A percentile compares a stretch with the other conserved stretches of the same genome.
Evolutionary conservation across 1,140 invertebrate species (phyloP).

Genomic region (Hypothenemus hampei): DNA sequence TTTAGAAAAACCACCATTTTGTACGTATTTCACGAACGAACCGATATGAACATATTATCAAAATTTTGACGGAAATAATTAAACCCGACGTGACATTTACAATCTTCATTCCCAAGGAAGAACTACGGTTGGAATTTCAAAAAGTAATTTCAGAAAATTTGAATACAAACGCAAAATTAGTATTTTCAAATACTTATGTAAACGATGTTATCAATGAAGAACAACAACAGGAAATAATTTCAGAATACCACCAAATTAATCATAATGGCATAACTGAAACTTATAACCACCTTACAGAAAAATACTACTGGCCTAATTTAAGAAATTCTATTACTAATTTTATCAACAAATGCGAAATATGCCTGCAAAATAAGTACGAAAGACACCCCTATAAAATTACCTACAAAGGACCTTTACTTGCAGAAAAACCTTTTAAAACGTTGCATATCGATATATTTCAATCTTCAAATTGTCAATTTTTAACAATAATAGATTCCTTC

Average conservation of each 20-base stretch:
- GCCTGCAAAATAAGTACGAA: slow-evolving; percentile 23
- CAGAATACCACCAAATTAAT: slow-evolving; percentile 17
- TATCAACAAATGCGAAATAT: slow-evolving; percentile 25
- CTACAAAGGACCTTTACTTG: slow-evolving; percentile 18
- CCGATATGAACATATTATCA: too few relatives aligned
- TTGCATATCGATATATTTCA: slow-evolving; percentile 33
- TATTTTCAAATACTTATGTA: slow-evolving; percentile 3
- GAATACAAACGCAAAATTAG: not conserved
- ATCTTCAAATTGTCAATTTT: slow-evolving; percentile 27
- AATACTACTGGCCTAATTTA: slow-evolving; percentile 19
- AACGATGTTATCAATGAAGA: not conserved
- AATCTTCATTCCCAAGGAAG: not conserved
- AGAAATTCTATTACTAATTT: slow-evolving; percentile 2
- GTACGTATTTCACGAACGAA: not conserved
- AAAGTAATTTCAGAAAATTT: not conserved
- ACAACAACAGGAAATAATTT: slow-evolving; percentile 8
- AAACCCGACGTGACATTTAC: not conserved
- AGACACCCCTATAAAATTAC: slow-evolving; percentile 16
- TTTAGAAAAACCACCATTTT: slow-evolving; percentile 3
- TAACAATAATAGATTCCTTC: slow-evolving; percentile 34
- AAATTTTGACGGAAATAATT: too few relatives aligned
- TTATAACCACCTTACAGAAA: slow-evolving; percentile 17
- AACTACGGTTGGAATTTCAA: not conserved
- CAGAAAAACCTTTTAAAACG: slow-evolving; percentile 34
- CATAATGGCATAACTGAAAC: slow-evolving; percentile 26